Percentiles rank a stretch among this genome's conserved stretches.
These are phyloP conservation scores for Macheiramphus alcinus DNA, from an alignment of 2,113 vertebrate genomes.

Conservation along the genomic window DNA sequence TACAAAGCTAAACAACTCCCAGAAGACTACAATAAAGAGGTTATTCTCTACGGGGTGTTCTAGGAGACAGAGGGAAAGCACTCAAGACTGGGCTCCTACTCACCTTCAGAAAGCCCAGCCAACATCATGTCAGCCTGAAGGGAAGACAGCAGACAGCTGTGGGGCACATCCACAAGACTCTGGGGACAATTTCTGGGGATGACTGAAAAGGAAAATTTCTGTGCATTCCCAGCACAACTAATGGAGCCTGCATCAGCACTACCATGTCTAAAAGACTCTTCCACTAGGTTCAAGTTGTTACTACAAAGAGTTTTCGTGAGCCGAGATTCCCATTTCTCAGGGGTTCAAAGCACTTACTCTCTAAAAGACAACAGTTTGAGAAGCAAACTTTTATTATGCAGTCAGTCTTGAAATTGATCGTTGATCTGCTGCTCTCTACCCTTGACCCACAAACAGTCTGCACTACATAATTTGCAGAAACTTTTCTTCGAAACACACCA, in stretches of 20 bases:
- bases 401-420: not conserved
- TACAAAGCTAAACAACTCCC: not conserved
- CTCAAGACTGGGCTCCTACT: not conserved
- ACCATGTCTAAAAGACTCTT: not conserved
- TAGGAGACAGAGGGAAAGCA: not conserved
- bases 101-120: not conserved
- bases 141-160: not conserved
- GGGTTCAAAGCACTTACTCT: not conserved
- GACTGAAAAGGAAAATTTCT: not conserved
- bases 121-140: rapidly evolving
- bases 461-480: not conserved
- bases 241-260: not conserved
- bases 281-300: not conserved
- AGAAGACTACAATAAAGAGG: not conserved
- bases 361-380: not conserved
- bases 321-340: not conserved
- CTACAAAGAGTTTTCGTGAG: not conserved
- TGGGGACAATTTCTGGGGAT: not conserved
- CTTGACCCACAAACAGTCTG: not conserved
- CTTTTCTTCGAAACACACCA: not conserved
- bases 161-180: not conserved
- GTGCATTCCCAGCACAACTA: not conserved
- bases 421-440: not conserved
- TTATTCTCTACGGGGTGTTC: not conserved
- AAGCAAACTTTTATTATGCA: not conserved